A percentile compares a stretch with the other conserved stretches of the same genome.
phyloP scores from a whole-genome alignment of 2,888 invertebrate genomes.

The Pycnomerus fuliginosus region DNA sequence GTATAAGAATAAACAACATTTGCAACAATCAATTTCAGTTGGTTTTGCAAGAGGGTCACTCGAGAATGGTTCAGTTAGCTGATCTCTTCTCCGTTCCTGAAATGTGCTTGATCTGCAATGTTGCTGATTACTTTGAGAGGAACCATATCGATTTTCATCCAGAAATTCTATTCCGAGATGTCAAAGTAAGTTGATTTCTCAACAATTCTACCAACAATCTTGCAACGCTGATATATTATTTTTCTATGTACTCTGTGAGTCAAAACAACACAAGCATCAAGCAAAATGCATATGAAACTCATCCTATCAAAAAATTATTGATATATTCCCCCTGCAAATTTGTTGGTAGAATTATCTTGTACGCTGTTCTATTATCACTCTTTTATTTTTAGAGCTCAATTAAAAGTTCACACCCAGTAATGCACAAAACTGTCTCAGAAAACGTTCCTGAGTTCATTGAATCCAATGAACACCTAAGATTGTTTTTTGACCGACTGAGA shows the following conservation, averaged over 20 bases:
- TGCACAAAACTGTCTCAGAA: conserved; percentile 86
- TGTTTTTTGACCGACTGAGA: conserved; percentile 74
- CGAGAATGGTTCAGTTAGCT: conserved; percentile 91
- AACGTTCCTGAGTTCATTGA: conserved; percentile 80
- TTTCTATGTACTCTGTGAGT: too few species aligned
- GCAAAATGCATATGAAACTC: too few species aligned
- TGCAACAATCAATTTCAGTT: conserved; percentile 61
- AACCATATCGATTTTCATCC: conserved; percentile 93
- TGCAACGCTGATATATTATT: background rate
- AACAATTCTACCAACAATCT: background rate
- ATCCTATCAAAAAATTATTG: too few species aligned
- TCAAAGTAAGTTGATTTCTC: conserved; percentile 70
- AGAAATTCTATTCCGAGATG: conserved; percentile 92
- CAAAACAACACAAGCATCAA: too few species aligned
- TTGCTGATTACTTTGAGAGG: conserved; percentile 87
- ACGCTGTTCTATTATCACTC: too few species aligned
- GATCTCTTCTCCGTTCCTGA: conserved; percentile 97
- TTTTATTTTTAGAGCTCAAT: conserved; percentile 79
- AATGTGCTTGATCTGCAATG: conserved; percentile 90
- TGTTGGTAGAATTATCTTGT: too few species aligned
- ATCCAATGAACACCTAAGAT: conserved; percentile 68
- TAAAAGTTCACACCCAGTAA: conserved; percentile 81
- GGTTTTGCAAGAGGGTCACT: conserved; percentile 55
- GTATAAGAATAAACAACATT: conserved; percentile 77
- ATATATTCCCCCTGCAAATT: too few species aligned